Base-by-base conservation (phyloP, 2,797 vertebrate genomes). In the Enteromius afrohamiltoni region DNA sequence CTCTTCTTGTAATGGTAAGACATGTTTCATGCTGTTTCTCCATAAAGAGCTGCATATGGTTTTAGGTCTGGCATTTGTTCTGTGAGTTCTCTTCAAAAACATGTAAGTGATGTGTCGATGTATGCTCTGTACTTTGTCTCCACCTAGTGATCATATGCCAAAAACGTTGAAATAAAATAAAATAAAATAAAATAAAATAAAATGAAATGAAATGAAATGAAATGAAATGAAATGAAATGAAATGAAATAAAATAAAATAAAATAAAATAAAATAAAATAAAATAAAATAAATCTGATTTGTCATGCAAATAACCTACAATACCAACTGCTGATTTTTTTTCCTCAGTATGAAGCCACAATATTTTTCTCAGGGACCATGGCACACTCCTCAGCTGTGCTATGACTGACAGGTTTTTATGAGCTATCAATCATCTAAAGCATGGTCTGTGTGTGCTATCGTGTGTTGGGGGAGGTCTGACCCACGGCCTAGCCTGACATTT, bases 351-450 rank as follows among this genome's bases (percentile, higher is more conserved):
- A 14, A 23, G 26, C 87, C 85, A 58, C 21, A 84, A 17, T 65
- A 88, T 87, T 87, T 85, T 83, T 67, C 69, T 73, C 62, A 78
- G 79, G 55, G 85, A 85, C 80, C 80, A 78, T 40, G 67, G 79
- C 67, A 77, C 68, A 80, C 88, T 88, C 82, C 86, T 79, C 85
- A 90, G 89, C 87, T 85, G 84, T 87, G 85, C 84, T 87, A 83
- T 85, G 82, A 92, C 86, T 88, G 90, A 88, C 84, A 91, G 90
- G 70, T 88, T 91, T 92, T 92, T 90, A 93, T 91, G 88, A 93
- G 90, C 93, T 88, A 94, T 95, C 94, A 91, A 93, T 95, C 93
- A 94, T 86, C 82, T 87, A 91, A 91, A 94, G 92, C 90, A 69
- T 74, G 70, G 85, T 64, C 81, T 87, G 86, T 80, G 85, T 86